Percentiles rank a stretch among this genome's conserved stretches.
phyloP scores from a whole-genome alignment of 2,113 vertebrate genomes.

The Gasterosteus nipponicus region DNA sequence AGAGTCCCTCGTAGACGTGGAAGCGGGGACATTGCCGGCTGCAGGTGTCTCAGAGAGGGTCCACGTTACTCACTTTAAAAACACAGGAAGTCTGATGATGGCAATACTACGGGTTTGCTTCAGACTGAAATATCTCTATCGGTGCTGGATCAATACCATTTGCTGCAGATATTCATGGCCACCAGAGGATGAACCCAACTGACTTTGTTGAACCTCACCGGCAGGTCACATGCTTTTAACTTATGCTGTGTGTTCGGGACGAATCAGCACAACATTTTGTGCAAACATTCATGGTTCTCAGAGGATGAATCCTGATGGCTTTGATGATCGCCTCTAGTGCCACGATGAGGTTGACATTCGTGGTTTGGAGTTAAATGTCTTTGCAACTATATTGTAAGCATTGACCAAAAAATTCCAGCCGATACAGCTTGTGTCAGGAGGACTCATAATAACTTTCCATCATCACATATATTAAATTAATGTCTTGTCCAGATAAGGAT shows the following conservation, averaged over 20 bases:
- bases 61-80: background rate
- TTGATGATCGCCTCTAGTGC: background rate
- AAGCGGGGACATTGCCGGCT: background rate
- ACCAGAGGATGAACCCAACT: background rate
- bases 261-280: background rate
- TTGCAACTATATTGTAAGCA: background rate
- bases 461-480: background rate
- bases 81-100: background rate
- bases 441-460: background rate
- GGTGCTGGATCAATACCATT: background rate
- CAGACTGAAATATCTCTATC: background rate
- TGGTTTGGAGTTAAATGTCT: background rate
- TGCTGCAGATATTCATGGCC: background rate
- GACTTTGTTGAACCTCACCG: background rate
- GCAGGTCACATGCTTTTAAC: background rate
- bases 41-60: background rate
- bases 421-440: background rate
- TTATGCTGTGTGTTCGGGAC: too few relatives aligned
- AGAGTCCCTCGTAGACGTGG: too few relatives aligned
- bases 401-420: background rate
- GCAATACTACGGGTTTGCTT: background rate
- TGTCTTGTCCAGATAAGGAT: too few relatives aligned
- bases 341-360: background rate
- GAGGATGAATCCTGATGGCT: background rate
- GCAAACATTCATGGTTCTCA: background rate